Percentiles rank a stretch among this genome's conserved stretches.
Conservation (phyloP, 2,113 vertebrate species). For the Tinamus guttatus region DNA sequence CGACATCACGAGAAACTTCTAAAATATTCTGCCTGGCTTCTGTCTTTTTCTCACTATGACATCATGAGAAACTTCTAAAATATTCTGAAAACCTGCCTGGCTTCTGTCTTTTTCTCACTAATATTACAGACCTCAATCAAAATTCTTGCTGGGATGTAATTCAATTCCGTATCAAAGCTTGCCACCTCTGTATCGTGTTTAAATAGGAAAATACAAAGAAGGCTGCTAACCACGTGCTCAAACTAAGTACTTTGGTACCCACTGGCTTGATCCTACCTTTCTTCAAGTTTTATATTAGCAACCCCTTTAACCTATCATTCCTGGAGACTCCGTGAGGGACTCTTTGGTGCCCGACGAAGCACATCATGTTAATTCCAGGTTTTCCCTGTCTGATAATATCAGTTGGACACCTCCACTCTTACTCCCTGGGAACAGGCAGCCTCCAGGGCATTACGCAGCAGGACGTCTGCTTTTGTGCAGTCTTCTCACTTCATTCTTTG, state of each 20-base stretch:
- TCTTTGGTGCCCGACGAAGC: neutral
- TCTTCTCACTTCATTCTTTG: neutral
- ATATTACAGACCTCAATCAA: neutral
- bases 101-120: neutral
- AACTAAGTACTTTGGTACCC: neutral
- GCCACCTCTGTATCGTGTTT: neutral
- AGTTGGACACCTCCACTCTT: neutral
- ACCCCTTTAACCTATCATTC: neutral
- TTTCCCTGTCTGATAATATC: neutral
- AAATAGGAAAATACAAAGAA: neutral
- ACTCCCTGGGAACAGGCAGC: neutral
- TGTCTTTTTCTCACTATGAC: neutral
- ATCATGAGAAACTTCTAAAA: neutral
- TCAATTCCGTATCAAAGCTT: neutral
- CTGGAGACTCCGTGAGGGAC: neutral
- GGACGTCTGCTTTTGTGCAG: neutral
- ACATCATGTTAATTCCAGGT: neutral
- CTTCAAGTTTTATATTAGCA: neutral
- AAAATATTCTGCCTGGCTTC: neutral
- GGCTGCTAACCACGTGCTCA: neutral
- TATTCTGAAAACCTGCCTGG: neutral
- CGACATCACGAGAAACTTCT: neutral
- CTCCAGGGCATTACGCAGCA: neutral
- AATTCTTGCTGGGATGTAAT: neutral
- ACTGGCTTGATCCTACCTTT: neutral